Evolutionary conservation across 2,888 invertebrate genomes (phyloP).

Genomic region (Smittia aterrima): DNA sequence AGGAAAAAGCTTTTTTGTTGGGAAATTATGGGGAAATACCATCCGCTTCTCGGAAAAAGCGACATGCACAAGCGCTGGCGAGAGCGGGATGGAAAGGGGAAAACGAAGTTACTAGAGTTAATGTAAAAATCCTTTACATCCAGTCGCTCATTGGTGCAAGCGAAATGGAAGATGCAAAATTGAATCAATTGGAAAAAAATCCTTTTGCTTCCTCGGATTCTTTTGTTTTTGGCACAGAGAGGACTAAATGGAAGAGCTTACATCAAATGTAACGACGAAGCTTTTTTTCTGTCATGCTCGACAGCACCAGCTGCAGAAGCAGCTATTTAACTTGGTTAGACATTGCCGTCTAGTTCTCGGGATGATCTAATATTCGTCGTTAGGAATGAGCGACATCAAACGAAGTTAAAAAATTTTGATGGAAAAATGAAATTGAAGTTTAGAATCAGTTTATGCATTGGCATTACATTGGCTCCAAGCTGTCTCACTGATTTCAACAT

Average conservation of each 20-base stretch:
- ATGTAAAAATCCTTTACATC: slow-evolving; percentile 1
- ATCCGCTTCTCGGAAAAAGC: neutral
- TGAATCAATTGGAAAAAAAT: slow-evolving; percentile 14
- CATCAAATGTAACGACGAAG: neutral
- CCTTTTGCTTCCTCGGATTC: neutral
- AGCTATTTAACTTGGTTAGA: neutral
- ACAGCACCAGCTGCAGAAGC: neutral
- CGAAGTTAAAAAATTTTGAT: no score
- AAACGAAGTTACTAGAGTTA: neutral
- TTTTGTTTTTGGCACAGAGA: neutral
- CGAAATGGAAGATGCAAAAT: neutral
- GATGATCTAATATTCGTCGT: no score
- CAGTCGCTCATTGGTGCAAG: neutral
- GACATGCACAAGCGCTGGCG: neutral
- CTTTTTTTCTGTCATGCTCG: neutral
- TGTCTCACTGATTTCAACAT: no score
- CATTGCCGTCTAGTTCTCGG: no score
- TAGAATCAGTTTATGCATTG: no score
- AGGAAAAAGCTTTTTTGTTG: neutral
- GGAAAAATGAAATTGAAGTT: no score
- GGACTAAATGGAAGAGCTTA: neutral
- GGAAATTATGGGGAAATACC: neutral
- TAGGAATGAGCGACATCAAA: no score
- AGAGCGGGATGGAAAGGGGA: neutral
- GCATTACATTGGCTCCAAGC: no score